Base-by-base conservation (phyloP, 2,888 invertebrate genomes). In the Zele albiditarsus region DNA sequence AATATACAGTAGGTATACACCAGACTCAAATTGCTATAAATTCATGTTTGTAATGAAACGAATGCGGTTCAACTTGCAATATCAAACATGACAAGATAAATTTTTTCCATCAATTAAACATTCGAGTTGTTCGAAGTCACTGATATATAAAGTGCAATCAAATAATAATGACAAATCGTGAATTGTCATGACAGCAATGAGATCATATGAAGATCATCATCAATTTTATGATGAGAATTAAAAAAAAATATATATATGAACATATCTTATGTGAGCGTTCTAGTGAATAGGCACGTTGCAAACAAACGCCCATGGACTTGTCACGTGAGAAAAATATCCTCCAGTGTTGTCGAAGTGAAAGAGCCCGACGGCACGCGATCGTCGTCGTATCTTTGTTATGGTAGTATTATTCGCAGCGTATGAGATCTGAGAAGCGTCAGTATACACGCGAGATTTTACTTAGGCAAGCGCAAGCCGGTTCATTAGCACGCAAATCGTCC, bases 371-470 rank as follows among this genome's bases (percentile, higher is more conserved):
- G 71, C 75, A 75, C 75, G 75, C 75, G 62, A 75, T 75, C 46
- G 53, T 72, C 68, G 20, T 38, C 38, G 33, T 72, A 75, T 71
- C 71, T 75, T 68, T 27, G 57, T 71, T 68, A 66, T 67, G 38
- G 28, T 65, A 53, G 38, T 53, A 63, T 49, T 70, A 70, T 53
- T 65, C 16, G 12, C 69, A 76, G 75, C 71, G 73, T 75, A 77
- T 79, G 27, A 62, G 75, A 77, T 76, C 53, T 20, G 53, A 23
- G 20, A 10, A 74, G 57, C 42, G 62, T 60, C 60, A n/a, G 68
- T 76, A 77, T 79, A 77, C 86, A 85, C 84, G 85, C 86, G 81
- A 86, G 83, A 86, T 86, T 84, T 86, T 84, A 85, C 84, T 85
- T 82, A 81, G 75, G 76, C 73, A 76, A 77, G 77, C 75, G 62